Base-by-base conservation (phyloP, 2,797 vertebrate species). In the Adelosebastes latens region DNA sequence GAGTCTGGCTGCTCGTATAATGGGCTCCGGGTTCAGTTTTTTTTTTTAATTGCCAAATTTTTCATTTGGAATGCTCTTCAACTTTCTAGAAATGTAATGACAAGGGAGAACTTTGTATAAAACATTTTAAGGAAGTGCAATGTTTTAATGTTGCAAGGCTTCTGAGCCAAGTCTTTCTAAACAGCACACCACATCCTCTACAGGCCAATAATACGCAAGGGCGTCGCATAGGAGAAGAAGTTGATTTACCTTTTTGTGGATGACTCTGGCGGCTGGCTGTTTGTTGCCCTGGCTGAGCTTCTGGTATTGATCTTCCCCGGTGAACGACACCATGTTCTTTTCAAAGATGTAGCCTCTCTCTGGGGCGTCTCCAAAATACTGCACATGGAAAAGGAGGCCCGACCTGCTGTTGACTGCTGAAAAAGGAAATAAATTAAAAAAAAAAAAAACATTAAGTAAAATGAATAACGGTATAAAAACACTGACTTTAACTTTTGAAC, bases 311-410 rank as follows among this genome's bases (percentile, higher is more conserved):
- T 97, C 95, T 93, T 97, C 97, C 77, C 96, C 97, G 73, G 95
- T 96, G 84, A 99, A 99, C 16, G 95, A 89, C 36, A 97, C 97
- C 86, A 99, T 96, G 92, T 97, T 98, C 92, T 97, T 99, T 92
- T 98, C 98, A 93, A 97, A 98, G 84, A 99, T 95, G 95, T 99
- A 99, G n/a, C 97, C 97, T 92, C 98, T 96, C 92, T 99, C 98
- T 3, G 98, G 97, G 58, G 96, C 95, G 24, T 99, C 97, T 65
- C 98, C 98, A 90, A 99, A 99, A 93, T 99, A 99, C 94, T 99
- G 98, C 65, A 99, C 97, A 0, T 99, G 98, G 90, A 98, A 99
- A 59, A 98, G 96, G 24, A 93, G 82, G 24, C 93, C 94, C 6
- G 84, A 75, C 53, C 92, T 90, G 71, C 92, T 92, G 67, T 77